These are phyloP conservation scores for Emydocephalus ijimae DNA, from an alignment of 2,113 vertebrate genomes.

Conservation along the genomic window DNA sequence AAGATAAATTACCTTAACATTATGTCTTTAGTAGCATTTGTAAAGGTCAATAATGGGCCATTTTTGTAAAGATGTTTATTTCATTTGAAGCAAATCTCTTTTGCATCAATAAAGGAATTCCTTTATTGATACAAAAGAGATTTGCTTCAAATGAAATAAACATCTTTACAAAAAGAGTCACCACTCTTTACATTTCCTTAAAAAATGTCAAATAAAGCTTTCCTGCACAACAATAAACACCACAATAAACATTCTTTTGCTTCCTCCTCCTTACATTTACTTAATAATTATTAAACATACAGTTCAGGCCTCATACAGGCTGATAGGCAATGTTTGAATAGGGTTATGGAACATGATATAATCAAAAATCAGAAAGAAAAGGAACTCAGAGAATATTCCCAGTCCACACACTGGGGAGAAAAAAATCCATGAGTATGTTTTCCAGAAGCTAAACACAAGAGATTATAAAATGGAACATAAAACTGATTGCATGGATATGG, in stretches of 20 bases:
- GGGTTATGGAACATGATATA: constrained; percentile 24
- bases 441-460: constrained; percentile 18
- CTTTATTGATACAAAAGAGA: not conserved
- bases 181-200: constrained; percentile 1
- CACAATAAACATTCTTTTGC: constrained; percentile 35
- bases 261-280: constrained; percentile 29
- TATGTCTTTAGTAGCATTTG: constrained; percentile 17
- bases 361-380: constrained; percentile 20
- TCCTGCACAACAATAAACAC: not conserved
- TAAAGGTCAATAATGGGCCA: constrained; percentile 20
- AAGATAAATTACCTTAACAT: constrained; percentile 54
- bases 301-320: constrained; percentile 1
- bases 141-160: constrained; percentile 9
- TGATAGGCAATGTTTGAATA: constrained; percentile 40
- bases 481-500: constrained; percentile 35
- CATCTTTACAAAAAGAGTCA: constrained; percentile 1
- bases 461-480: constrained; percentile 36
- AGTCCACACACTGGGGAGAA: not conserved
- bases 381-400: constrained; percentile 23
- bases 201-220: not conserved
- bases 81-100: no score
- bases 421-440: constrained; percentile 13
- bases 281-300: constrained; percentile 34
- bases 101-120: no score
- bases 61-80: no score